Evolutionary conservation across 2,888 invertebrate species (phyloP).

Genomic region (Trisateles emortualis): DNA sequence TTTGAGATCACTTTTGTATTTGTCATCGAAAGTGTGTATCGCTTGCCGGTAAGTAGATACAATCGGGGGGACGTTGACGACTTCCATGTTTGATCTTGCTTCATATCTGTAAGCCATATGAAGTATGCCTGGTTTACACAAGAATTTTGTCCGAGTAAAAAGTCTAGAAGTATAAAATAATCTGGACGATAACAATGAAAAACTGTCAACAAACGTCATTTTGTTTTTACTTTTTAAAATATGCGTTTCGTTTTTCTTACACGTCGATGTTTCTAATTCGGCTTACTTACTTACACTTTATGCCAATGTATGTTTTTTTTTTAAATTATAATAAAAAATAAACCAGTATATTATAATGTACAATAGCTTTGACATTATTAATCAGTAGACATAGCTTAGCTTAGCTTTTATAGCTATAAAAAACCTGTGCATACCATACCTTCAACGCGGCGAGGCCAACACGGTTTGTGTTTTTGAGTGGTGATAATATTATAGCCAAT

Average conservation of each 20-base stretch:
- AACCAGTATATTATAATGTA: no score
- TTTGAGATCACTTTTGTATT: slow-evolving; percentile 84
- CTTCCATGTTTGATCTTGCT: slow-evolving; percentile 76
- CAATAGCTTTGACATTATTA: no score
- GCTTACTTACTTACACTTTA: no score
- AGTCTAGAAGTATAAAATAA: slow-evolving; percentile 67
- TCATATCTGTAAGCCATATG: slow-evolving; percentile 80
- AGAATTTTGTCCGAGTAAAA: slow-evolving; percentile 70
- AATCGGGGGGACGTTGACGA: slow-evolving; percentile 86
- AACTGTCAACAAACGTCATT: slow-evolving; percentile 83
- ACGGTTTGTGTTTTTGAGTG: no score
- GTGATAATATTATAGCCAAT: no score
- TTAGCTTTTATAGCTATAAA: no score
- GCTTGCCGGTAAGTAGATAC: slow-evolving; percentile 91
- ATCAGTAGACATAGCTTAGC: no score
- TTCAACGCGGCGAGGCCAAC: no score
- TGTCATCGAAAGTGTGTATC: slow-evolving; percentile 89
- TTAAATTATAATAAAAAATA: no score
- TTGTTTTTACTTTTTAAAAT: slow-evolving; percentile 50
- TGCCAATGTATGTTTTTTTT: no score
- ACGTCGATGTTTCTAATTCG: no score
- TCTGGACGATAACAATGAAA: slow-evolving; percentile 80
- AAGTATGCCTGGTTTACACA: slow-evolving; percentile 71
- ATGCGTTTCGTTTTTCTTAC: slow-evolving; percentile 34
- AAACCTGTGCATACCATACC: no score